Evolutionary conservation across 2,797 vertebrate genomes (phyloP), one percentile per base, ranked within the genome.

Genomic region (Clamator glandarius): DNA sequence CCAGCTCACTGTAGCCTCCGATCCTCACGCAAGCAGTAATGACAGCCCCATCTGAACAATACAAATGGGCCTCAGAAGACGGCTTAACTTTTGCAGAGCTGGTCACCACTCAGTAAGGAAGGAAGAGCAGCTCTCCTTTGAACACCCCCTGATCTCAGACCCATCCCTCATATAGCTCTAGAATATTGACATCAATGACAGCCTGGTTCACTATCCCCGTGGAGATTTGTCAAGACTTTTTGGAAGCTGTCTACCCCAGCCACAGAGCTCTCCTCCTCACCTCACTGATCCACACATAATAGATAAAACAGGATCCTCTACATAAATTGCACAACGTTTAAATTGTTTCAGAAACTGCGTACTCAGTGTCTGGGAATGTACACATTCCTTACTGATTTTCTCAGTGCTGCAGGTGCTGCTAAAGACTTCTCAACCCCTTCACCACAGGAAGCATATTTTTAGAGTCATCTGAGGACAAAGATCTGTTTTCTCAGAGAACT

Each of bases 381-480:
- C 25, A 46, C 8, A n/a, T 46, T 93, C 55, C 51, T 52, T 75
- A 82, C 81, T 8, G 4, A 86, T 84, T 55, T 89, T 82, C 52
- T 90, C 51, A 54, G 57, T 50, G 70, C 26, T 46, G 82, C 24
- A 39, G 46, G n/a, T 61, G 59, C 67, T 84, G 46, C 48, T 93
- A 12, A 83, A 91, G 79, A 86, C 39, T 93, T 72, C 61, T 59
- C 83, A 88, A 91, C n/a, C 23, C 23, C 39, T 89, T 89, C 66
- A 78, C 57, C 67, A 86, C 67, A 58, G 61, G 46, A 92, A 95
- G 62, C 13, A 57, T 59, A 83, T 69, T 90, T 79, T 86, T 84
- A 90, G 33, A 84, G 44, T 58, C 74, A 61, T 9, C 6, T 68
- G 73, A 72, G 52, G 68, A 59, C 24, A 72, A 87, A 91, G 51